Evolutionary conservation across 2,797 vertebrate species (phyloP).

Genomic region (Acestrorhynchus altus): DNA sequence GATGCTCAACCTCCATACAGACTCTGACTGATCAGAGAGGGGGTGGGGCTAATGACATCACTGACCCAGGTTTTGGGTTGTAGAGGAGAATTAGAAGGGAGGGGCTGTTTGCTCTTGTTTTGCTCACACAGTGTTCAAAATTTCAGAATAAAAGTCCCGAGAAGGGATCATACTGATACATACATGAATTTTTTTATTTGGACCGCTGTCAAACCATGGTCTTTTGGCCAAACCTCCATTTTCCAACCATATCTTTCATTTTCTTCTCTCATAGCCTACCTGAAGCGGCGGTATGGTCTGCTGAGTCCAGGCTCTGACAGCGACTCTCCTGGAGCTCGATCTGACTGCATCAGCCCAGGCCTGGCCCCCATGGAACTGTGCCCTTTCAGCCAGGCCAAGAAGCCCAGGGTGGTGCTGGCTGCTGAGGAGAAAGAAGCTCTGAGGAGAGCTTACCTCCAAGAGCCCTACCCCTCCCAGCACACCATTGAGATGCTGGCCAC

Average conservation of each 20-base stretch:
- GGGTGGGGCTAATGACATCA: too few relatives aligned
- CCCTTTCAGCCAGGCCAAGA: slow-evolving; percentile 91
- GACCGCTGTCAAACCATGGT: not conserved
- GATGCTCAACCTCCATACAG: too few relatives aligned
- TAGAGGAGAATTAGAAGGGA: too few relatives aligned
- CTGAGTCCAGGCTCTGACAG: slow-evolving; percentile 92
- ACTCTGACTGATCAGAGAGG: too few relatives aligned
- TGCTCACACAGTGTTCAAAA: too few relatives aligned
- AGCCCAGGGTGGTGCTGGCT: slow-evolving; percentile 92
- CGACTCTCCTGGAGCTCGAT: slow-evolving; percentile 87
- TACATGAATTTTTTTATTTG: too few relatives aligned
- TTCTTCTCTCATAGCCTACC: slow-evolving; percentile 81
- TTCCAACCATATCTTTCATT: not conserved
- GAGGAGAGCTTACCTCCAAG: slow-evolving; percentile 91
- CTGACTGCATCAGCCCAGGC: slow-evolving; percentile 90
- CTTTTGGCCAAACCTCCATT: not conserved
- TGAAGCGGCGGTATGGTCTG: slow-evolving; percentile 95
- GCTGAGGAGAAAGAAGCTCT: slow-evolving; percentile 95
- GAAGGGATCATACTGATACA: too few relatives aligned
- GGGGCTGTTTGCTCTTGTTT: too few relatives aligned
- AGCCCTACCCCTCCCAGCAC: slow-evolving; percentile 97
- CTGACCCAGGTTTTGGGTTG: too few relatives aligned
- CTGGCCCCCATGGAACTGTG: slow-evolving; percentile 86
- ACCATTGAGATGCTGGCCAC: slow-evolving; percentile 95
- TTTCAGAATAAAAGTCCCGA: too few relatives aligned